Conservation (phyloP, 2,797 vertebrate genomes). For the Malacoctenus gilli region DNA sequence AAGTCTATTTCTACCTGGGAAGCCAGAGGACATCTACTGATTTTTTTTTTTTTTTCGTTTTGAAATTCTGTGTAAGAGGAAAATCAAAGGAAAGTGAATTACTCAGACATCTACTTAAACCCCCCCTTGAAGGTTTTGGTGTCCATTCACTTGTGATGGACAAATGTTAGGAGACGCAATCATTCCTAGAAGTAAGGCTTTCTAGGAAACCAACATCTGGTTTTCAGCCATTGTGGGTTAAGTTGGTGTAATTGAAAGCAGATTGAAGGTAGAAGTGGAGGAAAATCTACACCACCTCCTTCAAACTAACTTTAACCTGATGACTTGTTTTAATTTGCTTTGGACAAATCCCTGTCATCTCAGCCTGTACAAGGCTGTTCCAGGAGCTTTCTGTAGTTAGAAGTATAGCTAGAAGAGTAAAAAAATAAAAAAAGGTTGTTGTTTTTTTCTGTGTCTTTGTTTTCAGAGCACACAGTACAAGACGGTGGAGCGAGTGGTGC, state of each 20-base stretch:
- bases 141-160: constrained; percentile 1
- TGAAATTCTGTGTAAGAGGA: no score
- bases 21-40: no score
- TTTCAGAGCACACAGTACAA: constrained; percentile 87
- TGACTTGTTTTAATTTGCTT: constrained; percentile 9
- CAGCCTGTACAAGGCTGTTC: constrained; percentile 1
- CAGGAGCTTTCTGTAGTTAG: not conserved
- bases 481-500: constrained; percentile 88
- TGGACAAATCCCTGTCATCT: not conserved
- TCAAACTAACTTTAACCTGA: constrained; percentile 5
- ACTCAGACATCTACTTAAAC: no score
- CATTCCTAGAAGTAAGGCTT: constrained; percentile 42
- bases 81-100: no score
- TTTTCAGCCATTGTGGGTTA: constrained; percentile 15
- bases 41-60: no score
- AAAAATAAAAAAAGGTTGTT: not conserved
- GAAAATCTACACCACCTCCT: not conserved
- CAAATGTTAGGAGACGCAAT: not conserved
- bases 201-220: constrained; percentile 51
- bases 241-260: constrained; percentile 36
- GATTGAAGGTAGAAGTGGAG: not conserved
- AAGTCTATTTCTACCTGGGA: no score
- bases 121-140: not conserved
- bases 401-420: no score
- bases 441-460: not conserved